phyloP scores from a whole-genome alignment of 2,888 invertebrate species.

The Pemphredon lugubris region DNA sequence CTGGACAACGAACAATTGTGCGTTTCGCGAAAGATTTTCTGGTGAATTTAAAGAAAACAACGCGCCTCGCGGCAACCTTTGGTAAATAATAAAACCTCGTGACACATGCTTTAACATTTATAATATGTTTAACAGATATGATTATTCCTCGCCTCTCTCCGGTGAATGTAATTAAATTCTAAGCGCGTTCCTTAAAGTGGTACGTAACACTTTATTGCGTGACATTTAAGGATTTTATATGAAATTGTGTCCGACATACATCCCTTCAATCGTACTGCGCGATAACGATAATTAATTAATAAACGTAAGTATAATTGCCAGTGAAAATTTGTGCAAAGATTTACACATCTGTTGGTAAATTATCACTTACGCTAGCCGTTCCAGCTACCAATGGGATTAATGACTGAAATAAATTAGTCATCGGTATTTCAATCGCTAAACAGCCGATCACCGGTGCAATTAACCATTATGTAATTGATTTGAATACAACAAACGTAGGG shows the following conservation, averaged over 20 bases:
- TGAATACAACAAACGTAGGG: too few relatives aligned
- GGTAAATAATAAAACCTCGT: slow-evolving; percentile 14
- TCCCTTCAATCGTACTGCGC: background rate
- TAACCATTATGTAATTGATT: too few relatives aligned
- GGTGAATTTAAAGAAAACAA: too few relatives aligned
- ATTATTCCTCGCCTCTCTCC: slow-evolving; percentile 36
- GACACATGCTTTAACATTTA: background rate
- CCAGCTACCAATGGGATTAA: background rate
- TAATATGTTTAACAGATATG: slow-evolving; percentile 19
- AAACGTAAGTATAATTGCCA: background rate
- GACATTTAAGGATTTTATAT: slow-evolving; percentile 38
- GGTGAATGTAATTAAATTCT: slow-evolving; percentile 39
- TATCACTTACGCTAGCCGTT: too few relatives aligned
- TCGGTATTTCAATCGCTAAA: background rate
- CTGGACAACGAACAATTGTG: slow-evolving; percentile 28
- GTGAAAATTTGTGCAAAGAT: background rate
- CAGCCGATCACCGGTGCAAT: too few relatives aligned
- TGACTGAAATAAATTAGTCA: background rate
- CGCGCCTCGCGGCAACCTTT: background rate
- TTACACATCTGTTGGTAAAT: too few relatives aligned
- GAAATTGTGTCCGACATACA: slow-evolving; percentile 7
- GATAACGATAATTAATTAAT: slow-evolving; percentile 1
- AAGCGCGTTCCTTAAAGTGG: slow-evolving; percentile 31
- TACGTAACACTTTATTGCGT: slow-evolving; percentile 33
- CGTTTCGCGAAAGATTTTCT: background rate